Percentiles rank a stretch among this genome's conserved stretches.
Conservation (phyloP, 2,113 vertebrate genomes). For the Cariama cristata region DNA sequence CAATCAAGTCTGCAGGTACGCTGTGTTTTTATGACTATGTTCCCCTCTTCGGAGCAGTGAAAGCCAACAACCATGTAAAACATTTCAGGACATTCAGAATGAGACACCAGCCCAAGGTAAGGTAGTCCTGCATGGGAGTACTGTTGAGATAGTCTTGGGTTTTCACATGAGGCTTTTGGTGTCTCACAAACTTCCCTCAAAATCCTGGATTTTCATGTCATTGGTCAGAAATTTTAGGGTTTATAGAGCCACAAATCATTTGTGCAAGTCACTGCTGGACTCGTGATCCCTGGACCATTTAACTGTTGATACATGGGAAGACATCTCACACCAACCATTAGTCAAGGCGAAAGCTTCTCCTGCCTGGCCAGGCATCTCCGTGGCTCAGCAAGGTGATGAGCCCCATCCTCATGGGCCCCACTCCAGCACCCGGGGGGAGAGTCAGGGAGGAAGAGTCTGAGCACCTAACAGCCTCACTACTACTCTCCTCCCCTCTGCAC, state of each 20-base stretch:
- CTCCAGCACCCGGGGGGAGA: neutral
- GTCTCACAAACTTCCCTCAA: neutral
- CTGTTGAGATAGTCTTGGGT: neutral
- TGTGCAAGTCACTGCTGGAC: neutral
- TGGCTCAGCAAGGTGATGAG: neutral
- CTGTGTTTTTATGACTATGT: neutral
- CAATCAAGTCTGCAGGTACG: neutral
- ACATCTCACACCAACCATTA: neutral
- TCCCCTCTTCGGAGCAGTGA: neutral
- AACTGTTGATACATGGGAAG: neutral
- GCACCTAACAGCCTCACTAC: neutral
- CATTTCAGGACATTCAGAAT: neutral
- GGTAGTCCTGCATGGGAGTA: neutral
- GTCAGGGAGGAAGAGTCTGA: fast-evolving
- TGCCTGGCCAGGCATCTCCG: neutral
- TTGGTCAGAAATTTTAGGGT: neutral
- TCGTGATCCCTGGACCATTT: neutral
- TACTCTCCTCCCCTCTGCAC: neutral
- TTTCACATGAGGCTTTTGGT: neutral
- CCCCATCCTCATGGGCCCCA: neutral
- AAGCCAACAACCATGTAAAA: neutral
- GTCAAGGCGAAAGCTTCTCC: neutral
- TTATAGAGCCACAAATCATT: neutral
- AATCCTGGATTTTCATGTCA: neutral
- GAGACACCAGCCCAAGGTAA: neutral